Evolutionary conservation across 2,888 invertebrate species (phyloP).

Genomic region (Cheilosia vulpina): DNA sequence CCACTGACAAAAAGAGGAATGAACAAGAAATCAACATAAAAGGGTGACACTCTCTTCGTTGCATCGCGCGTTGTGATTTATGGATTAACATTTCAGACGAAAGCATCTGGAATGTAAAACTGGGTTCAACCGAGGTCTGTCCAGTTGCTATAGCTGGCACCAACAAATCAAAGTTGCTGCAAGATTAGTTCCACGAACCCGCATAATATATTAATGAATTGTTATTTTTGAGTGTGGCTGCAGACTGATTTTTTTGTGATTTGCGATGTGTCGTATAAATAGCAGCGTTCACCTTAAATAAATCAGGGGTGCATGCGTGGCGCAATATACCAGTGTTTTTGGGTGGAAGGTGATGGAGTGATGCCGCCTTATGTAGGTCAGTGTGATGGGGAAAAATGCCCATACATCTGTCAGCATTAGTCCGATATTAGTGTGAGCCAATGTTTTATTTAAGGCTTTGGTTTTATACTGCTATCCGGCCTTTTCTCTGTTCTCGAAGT

Average conservation of each 20-base stretch:
- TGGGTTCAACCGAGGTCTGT: constrained; percentile 63
- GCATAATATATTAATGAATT: constrained; percentile 49
- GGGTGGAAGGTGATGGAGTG: not conserved
- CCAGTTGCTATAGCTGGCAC: constrained; percentile 46
- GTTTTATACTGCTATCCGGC: no score
- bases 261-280: constrained; percentile 8
- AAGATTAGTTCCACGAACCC: constrained; percentile 41
- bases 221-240: constrained; percentile 44
- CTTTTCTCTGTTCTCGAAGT: no score
- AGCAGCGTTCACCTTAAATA: not conserved
- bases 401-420: no score
- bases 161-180: constrained; percentile 59
- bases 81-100: constrained; percentile 69
- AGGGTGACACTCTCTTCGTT: constrained; percentile 68
- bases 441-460: no score
- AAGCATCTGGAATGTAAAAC: constrained; percentile 63
- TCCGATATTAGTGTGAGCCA: no score
- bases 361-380: not conserved
- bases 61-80: constrained; percentile 71
- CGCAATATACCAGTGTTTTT: not conserved
- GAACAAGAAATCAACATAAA: constrained; percentile 55
- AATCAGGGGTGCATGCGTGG: not conserved
- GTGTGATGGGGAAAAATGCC: no score
- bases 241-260: constrained; percentile 31
- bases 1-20: constrained; percentile 18